Conservation (phyloP, 2,888 invertebrate genomes). For the Coenonympha glycerion region DNA sequence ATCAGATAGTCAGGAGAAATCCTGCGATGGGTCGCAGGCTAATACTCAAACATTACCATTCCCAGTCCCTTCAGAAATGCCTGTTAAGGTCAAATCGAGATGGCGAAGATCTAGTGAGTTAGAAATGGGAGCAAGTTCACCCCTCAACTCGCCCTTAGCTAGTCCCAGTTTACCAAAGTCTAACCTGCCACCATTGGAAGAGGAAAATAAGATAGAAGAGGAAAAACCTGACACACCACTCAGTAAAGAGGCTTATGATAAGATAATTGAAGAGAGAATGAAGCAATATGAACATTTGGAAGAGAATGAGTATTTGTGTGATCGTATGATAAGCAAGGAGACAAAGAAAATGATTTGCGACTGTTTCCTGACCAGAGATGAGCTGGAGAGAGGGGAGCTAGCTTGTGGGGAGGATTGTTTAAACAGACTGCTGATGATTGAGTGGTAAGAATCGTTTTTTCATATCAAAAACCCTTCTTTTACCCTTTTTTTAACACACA, state of each 20-base stretch:
- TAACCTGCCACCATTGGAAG: constrained; percentile 44
- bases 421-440: constrained; percentile 97
- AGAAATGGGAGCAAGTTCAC: constrained; percentile 77
- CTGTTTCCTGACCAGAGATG: constrained; percentile 93
- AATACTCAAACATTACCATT: constrained; percentile 59
- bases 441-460: constrained; percentile 81
- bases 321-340: constrained; percentile 91
- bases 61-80: constrained; percentile 75
- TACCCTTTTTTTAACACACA: no score
- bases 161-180: constrained; percentile 57
- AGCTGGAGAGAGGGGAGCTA: constrained; percentile 85
- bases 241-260: constrained; percentile 63
- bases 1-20: constrained; percentile 71
- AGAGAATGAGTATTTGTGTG: constrained; percentile 90
- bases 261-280: constrained; percentile 74
- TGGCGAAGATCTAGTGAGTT: constrained; percentile 86
- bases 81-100: constrained; percentile 86
- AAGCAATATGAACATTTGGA: constrained; percentile 86
- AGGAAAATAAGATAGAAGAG: constrained; percentile 40
- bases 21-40: constrained; percentile 39
- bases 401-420: constrained; percentile 98
- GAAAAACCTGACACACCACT: constrained; percentile 38
- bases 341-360: constrained; percentile 96
- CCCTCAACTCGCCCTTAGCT: constrained; percentile 56
- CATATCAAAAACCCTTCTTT: no score